Percentiles rank a stretch among this genome's conserved stretches.
Conservation (phyloP, 2,888 invertebrate species). For the Papilio elwesi region DNA sequence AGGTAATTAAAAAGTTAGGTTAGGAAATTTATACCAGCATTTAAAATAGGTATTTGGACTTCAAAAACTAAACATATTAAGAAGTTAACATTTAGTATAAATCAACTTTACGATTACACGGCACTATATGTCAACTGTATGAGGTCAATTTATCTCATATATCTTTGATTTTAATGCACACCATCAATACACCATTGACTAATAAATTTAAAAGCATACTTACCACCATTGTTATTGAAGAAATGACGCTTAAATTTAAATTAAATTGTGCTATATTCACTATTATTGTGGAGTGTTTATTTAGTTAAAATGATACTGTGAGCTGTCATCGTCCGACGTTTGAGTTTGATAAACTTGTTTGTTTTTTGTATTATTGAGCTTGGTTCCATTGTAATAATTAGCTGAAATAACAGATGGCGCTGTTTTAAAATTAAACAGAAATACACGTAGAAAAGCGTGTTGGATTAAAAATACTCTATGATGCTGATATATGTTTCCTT, state of each 20-base stretch:
- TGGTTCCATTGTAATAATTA: conserved; percentile 3
- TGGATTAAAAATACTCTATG: conserved; percentile 47
- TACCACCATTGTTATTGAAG: conserved; percentile 25
- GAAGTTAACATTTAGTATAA: neutral
- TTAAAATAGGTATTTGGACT: neutral
- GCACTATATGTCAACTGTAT: neutral
- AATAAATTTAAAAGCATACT: neutral
- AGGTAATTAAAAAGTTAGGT: conserved; percentile 9
- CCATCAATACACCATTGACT: neutral
- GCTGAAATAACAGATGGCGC: conserved; percentile 27
- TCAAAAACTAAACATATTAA: neutral
- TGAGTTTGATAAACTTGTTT: conserved; percentile 11
- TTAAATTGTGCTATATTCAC: neutral
- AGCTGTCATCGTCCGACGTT: neutral
- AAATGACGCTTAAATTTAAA: neutral
- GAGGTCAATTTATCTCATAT: neutral
- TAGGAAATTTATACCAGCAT: neutral
- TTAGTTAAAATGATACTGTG: neutral
- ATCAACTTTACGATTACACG: neutral
- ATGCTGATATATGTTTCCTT: conserved; percentile 72
- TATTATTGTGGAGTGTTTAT: neutral
- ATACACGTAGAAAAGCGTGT: neutral
- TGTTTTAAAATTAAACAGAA: conserved; percentile 16
- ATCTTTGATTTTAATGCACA: neutral
- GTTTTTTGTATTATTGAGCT: neutral